These are phyloP conservation scores for Malurus leucopterus DNA, from an alignment of 2,797 vertebrate species.

Conservation along the genomic window DNA sequence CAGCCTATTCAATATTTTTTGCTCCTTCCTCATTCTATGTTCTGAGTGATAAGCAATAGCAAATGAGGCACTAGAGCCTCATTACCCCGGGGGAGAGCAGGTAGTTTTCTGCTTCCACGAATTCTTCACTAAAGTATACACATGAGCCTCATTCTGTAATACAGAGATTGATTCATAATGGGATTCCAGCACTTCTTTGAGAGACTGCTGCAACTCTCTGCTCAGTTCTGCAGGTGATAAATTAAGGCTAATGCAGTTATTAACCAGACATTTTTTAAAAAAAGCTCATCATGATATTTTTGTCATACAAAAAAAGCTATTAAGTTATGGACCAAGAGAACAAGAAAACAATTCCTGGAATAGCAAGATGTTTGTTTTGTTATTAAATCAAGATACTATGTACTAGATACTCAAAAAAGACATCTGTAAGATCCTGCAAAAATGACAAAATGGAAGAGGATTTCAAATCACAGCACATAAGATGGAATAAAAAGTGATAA, in stretches of 20 bases:
- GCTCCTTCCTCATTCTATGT: neutral
- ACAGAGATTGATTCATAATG: neutral
- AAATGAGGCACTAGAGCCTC: neutral
- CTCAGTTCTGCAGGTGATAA: neutral
- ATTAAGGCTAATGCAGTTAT: neutral
- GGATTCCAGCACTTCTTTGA: neutral
- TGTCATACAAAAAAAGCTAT: neutral
- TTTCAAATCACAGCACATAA: neutral
- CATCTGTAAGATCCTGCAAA: neutral
- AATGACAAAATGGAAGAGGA: neutral
- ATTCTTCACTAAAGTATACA: neutral
- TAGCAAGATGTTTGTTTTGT: neutral
- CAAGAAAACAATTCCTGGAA: neutral
- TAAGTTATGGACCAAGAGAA: neutral
- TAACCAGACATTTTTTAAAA: neutral
- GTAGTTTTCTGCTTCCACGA: neutral
- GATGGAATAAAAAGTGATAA: neutral
- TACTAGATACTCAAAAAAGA: neutral
- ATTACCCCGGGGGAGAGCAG: neutral
- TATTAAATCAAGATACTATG: neutral
- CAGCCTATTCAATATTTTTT: neutral
- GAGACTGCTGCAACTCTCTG: neutral
- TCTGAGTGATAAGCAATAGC: neutral
- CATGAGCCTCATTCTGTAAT: neutral
- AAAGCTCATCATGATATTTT: neutral